Conservation (phyloP, 2,888 invertebrate species). For the Ctena decussata region DNA sequence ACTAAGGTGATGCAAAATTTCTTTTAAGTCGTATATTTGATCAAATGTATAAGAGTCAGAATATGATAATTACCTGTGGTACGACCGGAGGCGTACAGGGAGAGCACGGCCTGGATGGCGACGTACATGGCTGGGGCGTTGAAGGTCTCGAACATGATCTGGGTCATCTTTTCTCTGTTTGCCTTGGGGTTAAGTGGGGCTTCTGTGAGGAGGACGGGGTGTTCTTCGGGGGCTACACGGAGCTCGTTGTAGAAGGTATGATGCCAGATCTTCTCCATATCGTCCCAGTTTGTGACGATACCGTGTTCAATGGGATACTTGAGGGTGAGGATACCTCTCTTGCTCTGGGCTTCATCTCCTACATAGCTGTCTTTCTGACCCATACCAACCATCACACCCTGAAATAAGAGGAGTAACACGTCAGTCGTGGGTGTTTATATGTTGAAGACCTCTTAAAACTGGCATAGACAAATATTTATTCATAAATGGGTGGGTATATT, state of each 20-base stretch:
- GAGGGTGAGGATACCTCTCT: constrained; percentile 53
- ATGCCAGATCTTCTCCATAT: constrained; percentile 60
- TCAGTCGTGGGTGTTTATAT: too few relatives aligned
- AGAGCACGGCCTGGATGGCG: constrained; percentile 97
- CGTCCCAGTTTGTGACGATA: constrained; percentile 59
- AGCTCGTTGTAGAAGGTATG: constrained; percentile 57
- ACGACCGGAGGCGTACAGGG: constrained; percentile 95
- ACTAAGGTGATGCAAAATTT: too few relatives aligned
- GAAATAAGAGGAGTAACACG: constrained; percentile 79
- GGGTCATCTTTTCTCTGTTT: constrained; percentile 97
- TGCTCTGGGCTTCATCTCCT: constrained; percentile 53
- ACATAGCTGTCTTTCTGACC: constrained; percentile 55
- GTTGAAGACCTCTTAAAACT: too few relatives aligned
- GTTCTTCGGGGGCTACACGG: constrained; percentile 56
- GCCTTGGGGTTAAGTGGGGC: constrained; percentile 97
- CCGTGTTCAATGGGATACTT: constrained; percentile 58
- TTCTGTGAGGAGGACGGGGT: constrained; percentile 88
- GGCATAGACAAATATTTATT: too few relatives aligned
- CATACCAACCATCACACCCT: constrained; percentile 57
- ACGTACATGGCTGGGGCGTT: constrained; percentile 98
- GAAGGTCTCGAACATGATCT: constrained; percentile 90
- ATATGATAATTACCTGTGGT: constrained; percentile 11
- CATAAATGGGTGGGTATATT: background rate
- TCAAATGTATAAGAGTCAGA: background rate
- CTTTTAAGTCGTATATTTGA: too few relatives aligned